These are phyloP conservation scores for Trachemys scripta DNA, from an alignment of 2,113 vertebrate genomes.

Conservation along the genomic window DNA sequence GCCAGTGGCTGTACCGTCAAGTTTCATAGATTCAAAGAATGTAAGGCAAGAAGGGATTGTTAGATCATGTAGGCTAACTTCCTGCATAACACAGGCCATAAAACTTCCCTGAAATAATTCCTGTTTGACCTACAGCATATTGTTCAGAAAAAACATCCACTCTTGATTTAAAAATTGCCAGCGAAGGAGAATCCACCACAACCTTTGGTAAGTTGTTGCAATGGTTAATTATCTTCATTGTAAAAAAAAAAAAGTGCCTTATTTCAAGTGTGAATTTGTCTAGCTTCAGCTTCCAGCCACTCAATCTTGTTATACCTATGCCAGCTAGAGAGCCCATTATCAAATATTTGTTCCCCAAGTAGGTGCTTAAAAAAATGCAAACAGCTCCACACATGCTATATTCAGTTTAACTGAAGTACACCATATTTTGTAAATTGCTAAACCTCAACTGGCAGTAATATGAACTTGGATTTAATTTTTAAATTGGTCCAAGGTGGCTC, in stretches of 20 bases:
- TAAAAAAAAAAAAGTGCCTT: neutral
- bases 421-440: slow-evolving; percentile 7
- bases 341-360: neutral
- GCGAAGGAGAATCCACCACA: neutral
- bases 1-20: neutral
- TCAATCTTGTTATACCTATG: neutral
- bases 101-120: neutral
- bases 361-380: neutral
- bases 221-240: neutral
- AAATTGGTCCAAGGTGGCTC: neutral
- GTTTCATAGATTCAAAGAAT: neutral
- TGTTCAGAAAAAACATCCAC: neutral
- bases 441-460: neutral
- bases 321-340: neutral
- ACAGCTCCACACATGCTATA: neutral
- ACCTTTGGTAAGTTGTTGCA: neutral
- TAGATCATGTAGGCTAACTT: neutral
- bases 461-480: neutral
- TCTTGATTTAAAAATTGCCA: neutral
- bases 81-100: neutral
- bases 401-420: neutral
- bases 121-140: neutral
- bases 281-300: neutral
- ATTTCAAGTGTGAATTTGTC: neutral
- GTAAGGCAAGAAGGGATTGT: neutral